These are phyloP conservation scores for Sinella curviseta DNA, from an alignment of 1,140 invertebrate species.

Conservation along the genomic window DNA sequence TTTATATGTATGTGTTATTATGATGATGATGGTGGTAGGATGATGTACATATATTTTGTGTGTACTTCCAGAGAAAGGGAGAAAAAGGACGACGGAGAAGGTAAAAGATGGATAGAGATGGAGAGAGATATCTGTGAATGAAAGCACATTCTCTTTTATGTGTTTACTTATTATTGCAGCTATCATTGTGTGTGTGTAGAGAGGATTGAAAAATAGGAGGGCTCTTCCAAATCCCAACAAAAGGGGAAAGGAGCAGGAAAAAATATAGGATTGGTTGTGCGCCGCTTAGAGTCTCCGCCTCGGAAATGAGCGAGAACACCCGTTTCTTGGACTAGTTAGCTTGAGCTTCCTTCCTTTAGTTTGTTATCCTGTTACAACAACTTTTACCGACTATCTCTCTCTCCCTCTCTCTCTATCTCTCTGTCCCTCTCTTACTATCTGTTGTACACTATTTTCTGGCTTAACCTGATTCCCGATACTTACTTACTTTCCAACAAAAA, in stretches of 20 bases:
- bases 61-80: too few species aligned
- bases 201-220: slow-evolving; percentile 4
- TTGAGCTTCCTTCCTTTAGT: background rate
- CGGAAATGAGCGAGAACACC: background rate
- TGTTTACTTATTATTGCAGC: too few species aligned
- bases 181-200: background rate
- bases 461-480: background rate
- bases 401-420: background rate
- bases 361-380: too few species aligned
- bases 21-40: too few species aligned
- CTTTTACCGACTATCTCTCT: background rate
- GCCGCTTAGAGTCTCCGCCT: background rate
- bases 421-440: background rate
- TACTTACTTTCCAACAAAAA: background rate
- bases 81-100: too few species aligned
- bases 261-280: background rate
- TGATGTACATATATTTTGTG: too few species aligned
- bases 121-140: too few species aligned
- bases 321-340: background rate
- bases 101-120: too few species aligned
- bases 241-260: background rate
- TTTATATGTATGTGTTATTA: too few species aligned
- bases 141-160: too few species aligned
- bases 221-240: background rate
- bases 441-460: background rate